Base-by-base conservation (phyloP, 2,888 invertebrate genomes). In the Incurvaria masculella region DNA sequence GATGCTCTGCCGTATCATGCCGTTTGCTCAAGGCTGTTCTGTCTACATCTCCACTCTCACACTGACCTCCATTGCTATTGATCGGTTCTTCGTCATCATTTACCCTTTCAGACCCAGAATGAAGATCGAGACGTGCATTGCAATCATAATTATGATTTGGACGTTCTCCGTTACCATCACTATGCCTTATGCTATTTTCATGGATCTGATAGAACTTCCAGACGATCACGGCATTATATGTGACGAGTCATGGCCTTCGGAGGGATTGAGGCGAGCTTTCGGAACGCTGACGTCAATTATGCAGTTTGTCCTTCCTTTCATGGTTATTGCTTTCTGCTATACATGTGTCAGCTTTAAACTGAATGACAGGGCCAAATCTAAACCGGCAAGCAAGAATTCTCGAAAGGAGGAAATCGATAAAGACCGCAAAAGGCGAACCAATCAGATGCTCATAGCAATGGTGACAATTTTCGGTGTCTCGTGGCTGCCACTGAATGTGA, bases 31-130 rank as follows among this genome's bases (percentile, higher is more conserved):
- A 70, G 97, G 96, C 47, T 91, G 94, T 61, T 94, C 94, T 66
- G 96, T 99, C 56, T 99, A 97, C 82, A 96, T 98, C 63, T 96
- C 96, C 52, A 97, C 97, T 1, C 80, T 98, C 59, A 98, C 98
- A 4, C 83, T 99, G 53, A 97, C 95, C 57, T 94, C 97, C 55
- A 98, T 99, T 59, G 98, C 98, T 45, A 89, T 98, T 52, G 98
- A 99, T 76, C 86, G 98, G 48, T 98, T 94, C 73, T 91, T 97
- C 69, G 97, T 97, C 52, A 98, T 99, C 57, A 92, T 97, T 54
- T 94, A 96, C 67, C 97, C 97, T 0, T 97, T 96, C 72, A 84
- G 88, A 63, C 94, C 94, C 3, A 83, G 96, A 52, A 96, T 96
- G 94, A 91, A 90, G 67, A 81, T 92, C 39, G 85, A 86, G 54